Evolutionary conservation across 2,797 vertebrate species (phyloP).

Genomic region (Centropyge bicolor): DNA sequence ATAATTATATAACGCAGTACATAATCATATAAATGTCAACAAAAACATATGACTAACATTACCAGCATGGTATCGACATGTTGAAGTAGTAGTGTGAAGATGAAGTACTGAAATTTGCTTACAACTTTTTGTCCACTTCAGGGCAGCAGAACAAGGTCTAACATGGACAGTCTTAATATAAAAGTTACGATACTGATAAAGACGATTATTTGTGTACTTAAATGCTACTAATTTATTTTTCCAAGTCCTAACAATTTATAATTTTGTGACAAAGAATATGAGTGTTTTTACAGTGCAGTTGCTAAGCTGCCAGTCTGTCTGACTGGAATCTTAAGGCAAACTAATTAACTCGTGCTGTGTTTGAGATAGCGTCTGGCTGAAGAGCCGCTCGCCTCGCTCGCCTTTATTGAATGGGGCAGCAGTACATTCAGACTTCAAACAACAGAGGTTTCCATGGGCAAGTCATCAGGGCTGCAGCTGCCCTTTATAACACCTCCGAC

Average conservation of each 20-base stretch:
- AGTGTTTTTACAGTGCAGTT: constrained; percentile 17
- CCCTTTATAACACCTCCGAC: constrained; percentile 2
- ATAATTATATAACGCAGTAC: too few relatives aligned
- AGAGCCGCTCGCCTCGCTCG: constrained; percentile 73
- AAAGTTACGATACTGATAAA: too few relatives aligned
- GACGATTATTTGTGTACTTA: too few relatives aligned
- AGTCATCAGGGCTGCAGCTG: constrained; percentile 11
- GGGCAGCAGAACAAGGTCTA: too few relatives aligned
- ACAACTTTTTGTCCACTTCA: too few relatives aligned
- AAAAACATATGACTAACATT: too few relatives aligned
- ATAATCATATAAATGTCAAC: too few relatives aligned
- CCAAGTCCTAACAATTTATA: too few relatives aligned
- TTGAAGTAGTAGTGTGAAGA: too few relatives aligned
- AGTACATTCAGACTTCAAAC: constrained; percentile 52
- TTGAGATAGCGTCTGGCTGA: constrained; percentile 68
- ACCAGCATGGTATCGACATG: too few relatives aligned
- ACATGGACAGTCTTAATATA: too few relatives aligned
- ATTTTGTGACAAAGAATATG: neutral
- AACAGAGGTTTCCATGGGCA: constrained; percentile 22
- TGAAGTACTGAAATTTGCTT: too few relatives aligned
- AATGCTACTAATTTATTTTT: neutral
- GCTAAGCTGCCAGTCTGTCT: constrained; percentile 34
- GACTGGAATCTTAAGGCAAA: constrained; percentile 74
- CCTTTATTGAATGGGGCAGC: constrained; percentile 62
- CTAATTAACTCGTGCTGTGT: constrained; percentile 80